Percentiles rank a stretch among this genome's conserved stretches.
These are phyloP conservation scores for Coenobita brevimanus DNA, from an alignment of 1,140 invertebrate genomes.

Conservation along the genomic window DNA sequence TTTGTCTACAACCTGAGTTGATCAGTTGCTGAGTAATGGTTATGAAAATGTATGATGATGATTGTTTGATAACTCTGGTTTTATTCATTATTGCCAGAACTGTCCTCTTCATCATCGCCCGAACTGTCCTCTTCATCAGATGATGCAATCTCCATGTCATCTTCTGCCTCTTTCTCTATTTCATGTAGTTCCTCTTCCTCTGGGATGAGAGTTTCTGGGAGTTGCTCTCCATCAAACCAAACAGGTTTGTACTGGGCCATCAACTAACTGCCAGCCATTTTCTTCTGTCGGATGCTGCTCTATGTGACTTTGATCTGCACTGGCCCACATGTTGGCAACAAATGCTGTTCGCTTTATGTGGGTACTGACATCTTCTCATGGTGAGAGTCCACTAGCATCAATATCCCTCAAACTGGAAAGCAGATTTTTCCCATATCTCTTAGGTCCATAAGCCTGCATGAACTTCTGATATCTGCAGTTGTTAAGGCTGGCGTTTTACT, in stretches of 20 bases:
- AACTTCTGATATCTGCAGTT: not conserved
- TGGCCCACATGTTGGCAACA: conserved; percentile 3
- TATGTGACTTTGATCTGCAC: not conserved
- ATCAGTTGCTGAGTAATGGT: too few species aligned
- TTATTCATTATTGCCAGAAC: too few species aligned
- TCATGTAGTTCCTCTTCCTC: not conserved
- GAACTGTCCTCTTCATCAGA: too few species aligned
- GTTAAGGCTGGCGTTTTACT: not conserved
- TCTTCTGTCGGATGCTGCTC: conserved; percentile 2
- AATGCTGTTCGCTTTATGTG: not conserved
- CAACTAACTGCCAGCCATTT: not conserved
- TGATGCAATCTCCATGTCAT: too few species aligned
- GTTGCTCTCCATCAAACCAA: conserved; percentile 20
- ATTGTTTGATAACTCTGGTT: too few species aligned
- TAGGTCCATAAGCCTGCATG: not conserved
- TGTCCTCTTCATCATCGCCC: too few species aligned
- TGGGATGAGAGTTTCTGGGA: not conserved
- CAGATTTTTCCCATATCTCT: too few species aligned
- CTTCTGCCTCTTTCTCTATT: not conserved
- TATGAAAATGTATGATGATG: too few species aligned
- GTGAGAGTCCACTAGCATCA: not conserved
- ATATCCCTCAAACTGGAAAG: not conserved
- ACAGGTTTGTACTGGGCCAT: not conserved
- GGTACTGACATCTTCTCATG: not conserved
- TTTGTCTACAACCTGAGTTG: too few species aligned